phyloP scores from a whole-genome alignment of 2,113 vertebrate species.

The Dicrurus megarhynchus region DNA sequence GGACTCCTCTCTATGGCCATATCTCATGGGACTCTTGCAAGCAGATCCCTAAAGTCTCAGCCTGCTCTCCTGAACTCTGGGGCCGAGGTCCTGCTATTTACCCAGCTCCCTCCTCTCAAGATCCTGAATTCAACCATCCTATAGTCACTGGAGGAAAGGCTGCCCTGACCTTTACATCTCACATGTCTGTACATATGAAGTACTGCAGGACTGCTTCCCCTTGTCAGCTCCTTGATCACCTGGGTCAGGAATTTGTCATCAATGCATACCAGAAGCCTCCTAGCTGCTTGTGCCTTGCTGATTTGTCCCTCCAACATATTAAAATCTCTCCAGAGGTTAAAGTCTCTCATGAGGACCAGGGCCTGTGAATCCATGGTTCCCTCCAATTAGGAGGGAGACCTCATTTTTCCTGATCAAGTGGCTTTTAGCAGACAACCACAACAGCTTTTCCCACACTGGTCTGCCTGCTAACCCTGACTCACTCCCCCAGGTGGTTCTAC shows the following conservation, averaged over 20 bases:
- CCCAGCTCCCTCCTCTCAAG: background rate
- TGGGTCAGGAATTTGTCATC: background rate
- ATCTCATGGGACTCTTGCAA: background rate
- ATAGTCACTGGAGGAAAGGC: background rate
- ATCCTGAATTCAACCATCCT: background rate
- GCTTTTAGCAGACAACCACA: background rate
- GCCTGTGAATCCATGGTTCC: background rate
- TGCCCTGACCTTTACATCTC: background rate
- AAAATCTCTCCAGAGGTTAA: background rate
- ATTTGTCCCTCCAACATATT: background rate
- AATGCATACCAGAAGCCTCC: background rate
- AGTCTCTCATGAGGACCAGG: background rate
- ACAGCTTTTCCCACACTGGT: background rate
- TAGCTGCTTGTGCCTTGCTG: background rate
- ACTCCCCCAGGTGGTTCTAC: background rate
- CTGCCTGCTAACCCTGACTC: background rate
- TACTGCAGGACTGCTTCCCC: background rate
- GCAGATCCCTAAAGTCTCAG: background rate
- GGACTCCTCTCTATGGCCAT: background rate
- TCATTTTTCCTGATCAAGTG: background rate
- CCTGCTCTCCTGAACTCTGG: background rate
- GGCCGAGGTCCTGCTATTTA: background rate
- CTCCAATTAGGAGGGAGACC: background rate
- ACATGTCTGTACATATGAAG: background rate
- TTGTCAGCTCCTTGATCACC: background rate